Base-by-base conservation (phyloP, 2,113 vertebrate genomes). In the Ursus arctos region DNA sequence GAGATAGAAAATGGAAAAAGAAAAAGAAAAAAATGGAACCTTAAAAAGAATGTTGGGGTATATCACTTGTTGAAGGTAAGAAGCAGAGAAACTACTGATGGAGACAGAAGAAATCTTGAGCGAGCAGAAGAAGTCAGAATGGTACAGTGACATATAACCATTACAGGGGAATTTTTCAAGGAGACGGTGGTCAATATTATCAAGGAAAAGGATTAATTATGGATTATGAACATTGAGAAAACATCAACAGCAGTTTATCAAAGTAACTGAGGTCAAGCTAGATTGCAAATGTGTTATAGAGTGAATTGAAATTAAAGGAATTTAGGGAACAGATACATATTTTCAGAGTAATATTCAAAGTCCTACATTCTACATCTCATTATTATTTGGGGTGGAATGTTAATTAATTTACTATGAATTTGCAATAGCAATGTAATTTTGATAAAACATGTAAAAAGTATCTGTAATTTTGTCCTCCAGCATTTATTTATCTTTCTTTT, bases 401-500 rank as follows among this genome's bases (percentile, higher is more conserved):
- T 77, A 88, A 31, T 65, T 92, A 16, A 93, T 79, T 61, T 90
- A 49, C 40, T 49, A 59, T 82, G 67, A 82, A 8, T 81, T 95
- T 95, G 61, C 55, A 84, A 93, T 55, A 47, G 33, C 49, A 95
- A 81, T n/a, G 57, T 72, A 33, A 65, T 88, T 88, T 43, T 92
- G 72, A 86, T 86, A 86, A 74, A 95, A 74, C 26, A 80, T 55
- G 7, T 83, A 21, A 22, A 92, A 12, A 74, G 18, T 67, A 49
- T 28, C 33, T 63, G 51, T 33, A 53, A 24, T 84, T 97, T 71
- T 92, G 51, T 11, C 84, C 19, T 88, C 33, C 57, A 92, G 89
- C 61, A 85, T 79, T 92, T 80, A 93, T 36, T 79, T 24, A 88
- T 36, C 19, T 80, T 80, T 93, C 36, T 92, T 85, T 89, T 65